A percentile compares a stretch with the other conserved stretches of the same genome.
phyloP scores from a whole-genome alignment of 2,797 vertebrate genomes.

The Myotis pilosus region DNA sequence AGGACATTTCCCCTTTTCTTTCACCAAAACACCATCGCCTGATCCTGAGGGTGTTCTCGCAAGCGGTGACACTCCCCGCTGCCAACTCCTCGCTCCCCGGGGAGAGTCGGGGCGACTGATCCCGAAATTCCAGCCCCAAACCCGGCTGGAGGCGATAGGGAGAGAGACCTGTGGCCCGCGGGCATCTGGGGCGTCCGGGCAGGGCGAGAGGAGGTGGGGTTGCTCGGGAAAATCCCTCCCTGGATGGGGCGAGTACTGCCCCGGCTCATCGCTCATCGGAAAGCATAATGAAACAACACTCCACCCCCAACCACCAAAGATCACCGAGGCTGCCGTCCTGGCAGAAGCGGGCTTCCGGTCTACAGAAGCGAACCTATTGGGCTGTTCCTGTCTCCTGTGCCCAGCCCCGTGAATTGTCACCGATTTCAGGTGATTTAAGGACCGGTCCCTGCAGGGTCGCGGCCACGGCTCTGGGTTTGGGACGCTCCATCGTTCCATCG shows the following conservation, averaged over 20 bases:
- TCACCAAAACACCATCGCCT: not conserved
- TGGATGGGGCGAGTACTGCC: not conserved
- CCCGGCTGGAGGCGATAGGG: not conserved
- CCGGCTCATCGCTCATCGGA: no score
- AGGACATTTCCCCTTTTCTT: not conserved
- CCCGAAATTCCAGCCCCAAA: not conserved
- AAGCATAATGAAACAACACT: not conserved
- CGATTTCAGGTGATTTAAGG: not conserved
- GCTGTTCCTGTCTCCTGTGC: not conserved
- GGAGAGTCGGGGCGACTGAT: not conserved
- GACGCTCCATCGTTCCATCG: not conserved
- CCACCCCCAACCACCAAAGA: not conserved
- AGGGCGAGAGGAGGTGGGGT: not conserved
- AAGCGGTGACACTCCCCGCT: not conserved
- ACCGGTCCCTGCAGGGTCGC: no score
- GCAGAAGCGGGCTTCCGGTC: not conserved
- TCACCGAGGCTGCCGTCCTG: not conserved
- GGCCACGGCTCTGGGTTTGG: no score
- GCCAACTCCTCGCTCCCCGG: not conserved
- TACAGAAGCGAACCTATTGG: not conserved
- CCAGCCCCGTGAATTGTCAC: not conserved
- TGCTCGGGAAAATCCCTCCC: not conserved
- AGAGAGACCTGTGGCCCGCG: not conserved
- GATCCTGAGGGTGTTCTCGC: not conserved
- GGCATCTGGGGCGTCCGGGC: not conserved